Conservation (phyloP, 2,797 vertebrate species). For the Coreius guichenoti region DNA sequence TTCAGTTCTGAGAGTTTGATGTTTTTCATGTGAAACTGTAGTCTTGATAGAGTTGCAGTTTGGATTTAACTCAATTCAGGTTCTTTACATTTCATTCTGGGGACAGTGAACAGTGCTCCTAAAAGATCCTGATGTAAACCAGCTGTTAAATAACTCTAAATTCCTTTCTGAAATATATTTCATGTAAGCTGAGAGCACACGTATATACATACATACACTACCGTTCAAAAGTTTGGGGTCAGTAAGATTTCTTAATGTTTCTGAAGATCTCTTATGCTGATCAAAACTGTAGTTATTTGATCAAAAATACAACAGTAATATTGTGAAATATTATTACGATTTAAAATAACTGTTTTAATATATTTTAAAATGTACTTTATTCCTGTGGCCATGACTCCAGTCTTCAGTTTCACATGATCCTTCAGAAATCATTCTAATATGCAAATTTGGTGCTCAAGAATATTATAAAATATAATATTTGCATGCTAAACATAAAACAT, state of each 20-base stretch:
- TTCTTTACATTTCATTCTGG: conserved; percentile 19
- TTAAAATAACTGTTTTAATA: too few species aligned
- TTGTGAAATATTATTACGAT: too few species aligned
- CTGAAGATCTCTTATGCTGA: background rate
- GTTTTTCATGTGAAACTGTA: conserved; percentile 52
- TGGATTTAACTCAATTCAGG: conserved; percentile 17
- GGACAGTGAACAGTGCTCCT: conserved; percentile 2
- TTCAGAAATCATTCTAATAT: background rate
- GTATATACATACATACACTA: conserved; percentile 9
- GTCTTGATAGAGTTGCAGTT: conserved; percentile 18
- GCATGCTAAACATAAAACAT: too few species aligned
- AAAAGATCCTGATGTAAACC: conserved; percentile 6
- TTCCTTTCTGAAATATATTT: conserved; percentile 20
- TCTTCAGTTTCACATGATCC: background rate
- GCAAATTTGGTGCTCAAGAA: background rate
- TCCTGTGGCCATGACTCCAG: too few species aligned
- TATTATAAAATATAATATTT: too few species aligned
- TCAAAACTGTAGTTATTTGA: too few species aligned
- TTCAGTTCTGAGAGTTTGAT: conserved; percentile 37
- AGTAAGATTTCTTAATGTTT: background rate
- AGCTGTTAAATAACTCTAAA: conserved; percentile 16
- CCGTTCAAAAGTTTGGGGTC: background rate
- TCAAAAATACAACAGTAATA: too few species aligned
- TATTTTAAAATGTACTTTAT: too few species aligned
- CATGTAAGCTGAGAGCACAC: background rate